A percentile compares a stretch with the other conserved stretches of the same genome.
Conservation (phyloP, 2,113 vertebrate species). For the Columba livia region DNA sequence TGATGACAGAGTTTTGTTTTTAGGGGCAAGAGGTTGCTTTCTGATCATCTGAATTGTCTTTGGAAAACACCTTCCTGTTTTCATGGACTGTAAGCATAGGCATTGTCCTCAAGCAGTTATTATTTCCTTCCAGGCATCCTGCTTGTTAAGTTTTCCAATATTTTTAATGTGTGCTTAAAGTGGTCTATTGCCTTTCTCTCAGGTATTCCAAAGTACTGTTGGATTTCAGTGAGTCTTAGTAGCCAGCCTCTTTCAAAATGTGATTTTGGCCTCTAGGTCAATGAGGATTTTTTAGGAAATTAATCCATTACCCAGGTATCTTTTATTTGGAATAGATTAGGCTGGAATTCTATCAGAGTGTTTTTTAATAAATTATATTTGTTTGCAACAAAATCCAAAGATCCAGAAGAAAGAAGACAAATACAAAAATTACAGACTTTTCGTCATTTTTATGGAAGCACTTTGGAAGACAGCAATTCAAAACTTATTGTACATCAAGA, state of each 20-base stretch:
- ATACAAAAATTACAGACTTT: slow-evolving; percentile 48
- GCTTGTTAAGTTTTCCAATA: neutral
- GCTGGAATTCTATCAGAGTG: neutral
- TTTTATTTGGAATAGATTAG: neutral
- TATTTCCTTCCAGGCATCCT: neutral
- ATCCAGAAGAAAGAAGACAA: neutral
- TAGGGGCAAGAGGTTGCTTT: neutral
- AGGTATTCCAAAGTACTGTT: neutral
- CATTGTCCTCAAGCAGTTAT: neutral
- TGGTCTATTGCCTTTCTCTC: neutral
- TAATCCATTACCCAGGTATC: neutral
- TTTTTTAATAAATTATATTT: neutral
- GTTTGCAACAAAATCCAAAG: slow-evolving; percentile 26
- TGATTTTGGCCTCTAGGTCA: neutral
- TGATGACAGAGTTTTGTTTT: neutral
- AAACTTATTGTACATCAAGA: neutral
- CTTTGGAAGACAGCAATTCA: neutral
- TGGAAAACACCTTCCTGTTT: neutral
- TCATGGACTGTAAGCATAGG: neutral
- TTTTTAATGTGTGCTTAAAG: neutral
- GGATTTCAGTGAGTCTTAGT: neutral
- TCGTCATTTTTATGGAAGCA: slow-evolving; percentile 28
- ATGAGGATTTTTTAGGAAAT: neutral
- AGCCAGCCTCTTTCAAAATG: neutral
- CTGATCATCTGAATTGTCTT: neutral